Evolutionary conservation across 2,113 vertebrate genomes (phyloP).

Genomic region (Antechinus stuartii): DNA sequence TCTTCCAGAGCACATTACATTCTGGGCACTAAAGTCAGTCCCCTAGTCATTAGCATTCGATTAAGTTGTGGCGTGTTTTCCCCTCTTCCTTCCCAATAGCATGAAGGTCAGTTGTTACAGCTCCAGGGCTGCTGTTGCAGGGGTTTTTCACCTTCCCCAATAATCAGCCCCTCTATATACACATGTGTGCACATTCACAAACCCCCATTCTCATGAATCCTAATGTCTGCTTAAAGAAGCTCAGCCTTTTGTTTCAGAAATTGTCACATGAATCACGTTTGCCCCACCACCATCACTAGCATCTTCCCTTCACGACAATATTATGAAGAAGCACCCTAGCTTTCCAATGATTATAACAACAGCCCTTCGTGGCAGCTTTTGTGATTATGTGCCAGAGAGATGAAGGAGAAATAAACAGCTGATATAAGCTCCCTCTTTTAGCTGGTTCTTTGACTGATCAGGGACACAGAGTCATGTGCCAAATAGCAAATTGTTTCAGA

Average conservation of each 20-base stretch:
- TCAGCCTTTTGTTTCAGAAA: background rate
- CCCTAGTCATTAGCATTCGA: background rate
- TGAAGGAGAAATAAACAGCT: background rate
- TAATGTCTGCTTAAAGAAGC: background rate
- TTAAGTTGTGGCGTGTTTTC: background rate
- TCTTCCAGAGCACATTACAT: background rate
- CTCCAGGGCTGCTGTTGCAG: fast-evolving
- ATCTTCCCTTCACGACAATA: fast-evolving
- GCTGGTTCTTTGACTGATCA: background rate
- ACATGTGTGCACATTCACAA: background rate
- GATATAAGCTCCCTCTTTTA: background rate
- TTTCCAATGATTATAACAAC: background rate
- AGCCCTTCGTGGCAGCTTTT: background rate
- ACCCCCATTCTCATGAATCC: background rate
- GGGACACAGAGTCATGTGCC: background rate
- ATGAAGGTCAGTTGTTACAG: constrained; percentile 41
- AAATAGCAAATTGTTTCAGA: background rate
- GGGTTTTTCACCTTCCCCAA: background rate
- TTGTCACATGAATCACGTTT: background rate
- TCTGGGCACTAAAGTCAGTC: background rate
- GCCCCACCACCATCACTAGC: background rate
- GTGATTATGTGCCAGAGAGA: background rate
- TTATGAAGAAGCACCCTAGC: background rate
- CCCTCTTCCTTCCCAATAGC: background rate
- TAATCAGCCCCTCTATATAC: background rate